Evolutionary conservation across 2,888 invertebrate species (phyloP).

Genomic region (Drosophila barbarae): DNA sequence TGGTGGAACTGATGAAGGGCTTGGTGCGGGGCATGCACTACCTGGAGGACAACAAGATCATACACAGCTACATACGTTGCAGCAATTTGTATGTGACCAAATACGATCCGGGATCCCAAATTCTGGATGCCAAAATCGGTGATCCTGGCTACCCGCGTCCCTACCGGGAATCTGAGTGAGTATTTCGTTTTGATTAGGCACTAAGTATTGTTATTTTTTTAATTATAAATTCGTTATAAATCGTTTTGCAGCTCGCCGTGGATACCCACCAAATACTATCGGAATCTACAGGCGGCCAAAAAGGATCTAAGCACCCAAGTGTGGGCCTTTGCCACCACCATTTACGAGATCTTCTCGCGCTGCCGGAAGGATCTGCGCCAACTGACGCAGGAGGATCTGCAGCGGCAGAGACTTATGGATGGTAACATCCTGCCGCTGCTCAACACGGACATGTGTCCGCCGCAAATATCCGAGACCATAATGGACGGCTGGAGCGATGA

Average conservation of each 20-base stretch:
- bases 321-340: slow-evolving; percentile 94
- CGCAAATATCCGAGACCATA: slow-evolving; percentile 87
- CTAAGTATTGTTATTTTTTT: too few species aligned
- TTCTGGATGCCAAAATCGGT: slow-evolving; percentile 88
- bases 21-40: slow-evolving; percentile 93
- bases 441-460: slow-evolving; percentile 87
- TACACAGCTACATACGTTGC: slow-evolving; percentile 92
- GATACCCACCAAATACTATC: slow-evolving; percentile 92
- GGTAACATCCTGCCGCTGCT: slow-evolving; percentile 84
- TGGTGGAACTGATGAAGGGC: slow-evolving; percentile 90
- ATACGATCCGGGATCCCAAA: slow-evolving; percentile 83
- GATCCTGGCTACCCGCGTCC: slow-evolving; percentile 88
- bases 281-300: slow-evolving; percentile 84
- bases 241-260: slow-evolving; percentile 86
- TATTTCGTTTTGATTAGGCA: not conserved
- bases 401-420: slow-evolving; percentile 50
- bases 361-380: slow-evolving; percentile 80
- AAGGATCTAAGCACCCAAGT: slow-evolving; percentile 88
- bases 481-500: slow-evolving; percentile 91
- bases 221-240: too few species aligned
- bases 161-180: slow-evolving; percentile 78
- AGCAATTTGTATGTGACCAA: slow-evolving; percentile 89
- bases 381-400: slow-evolving; percentile 13
- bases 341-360: slow-evolving; percentile 94
- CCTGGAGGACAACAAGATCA: slow-evolving; percentile 89